phyloP scores from a whole-genome alignment of 2,888 invertebrate genomes.

The Idaea biselata region DNA sequence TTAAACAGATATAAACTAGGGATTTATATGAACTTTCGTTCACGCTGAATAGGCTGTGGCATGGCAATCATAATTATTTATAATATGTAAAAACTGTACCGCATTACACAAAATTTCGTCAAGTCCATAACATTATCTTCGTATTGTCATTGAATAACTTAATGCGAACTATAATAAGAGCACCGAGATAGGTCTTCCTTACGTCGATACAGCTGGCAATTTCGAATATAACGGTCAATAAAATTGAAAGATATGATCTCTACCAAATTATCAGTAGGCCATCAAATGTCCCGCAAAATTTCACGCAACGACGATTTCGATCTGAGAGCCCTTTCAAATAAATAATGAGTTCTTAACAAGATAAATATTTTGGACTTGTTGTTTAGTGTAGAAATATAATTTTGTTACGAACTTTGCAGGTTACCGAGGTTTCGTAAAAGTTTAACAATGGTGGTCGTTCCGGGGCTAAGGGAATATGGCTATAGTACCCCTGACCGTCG shows the following conservation, averaged over 20 bases:
- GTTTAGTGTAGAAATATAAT: not conserved
- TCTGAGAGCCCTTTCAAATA: constrained; percentile 3
- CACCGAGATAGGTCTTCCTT: constrained; percentile 2
- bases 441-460: not conserved
- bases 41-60: too few species aligned
- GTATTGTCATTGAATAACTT: not conserved
- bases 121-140: not conserved
- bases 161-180: constrained; percentile 1
- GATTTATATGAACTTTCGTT: too few species aligned
- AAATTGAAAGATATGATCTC: constrained; percentile 58
- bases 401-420: not conserved
- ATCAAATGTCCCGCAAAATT: constrained; percentile 51
- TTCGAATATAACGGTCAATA: constrained; percentile 60
- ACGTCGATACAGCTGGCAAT: constrained; percentile 37
- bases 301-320: constrained; percentile 32
- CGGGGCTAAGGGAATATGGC: too few species aligned
- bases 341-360: constrained; percentile 2
- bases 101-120: not conserved
- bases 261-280: constrained; percentile 50
- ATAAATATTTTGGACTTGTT: not conserved
- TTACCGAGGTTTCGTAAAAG: not conserved
- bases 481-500: too few species aligned
- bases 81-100: too few species aligned
- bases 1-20: too few species aligned
- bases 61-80: too few species aligned